Base-by-base conservation (phyloP, 2,888 invertebrate species). In the Argynnis bischoffii region DNA sequence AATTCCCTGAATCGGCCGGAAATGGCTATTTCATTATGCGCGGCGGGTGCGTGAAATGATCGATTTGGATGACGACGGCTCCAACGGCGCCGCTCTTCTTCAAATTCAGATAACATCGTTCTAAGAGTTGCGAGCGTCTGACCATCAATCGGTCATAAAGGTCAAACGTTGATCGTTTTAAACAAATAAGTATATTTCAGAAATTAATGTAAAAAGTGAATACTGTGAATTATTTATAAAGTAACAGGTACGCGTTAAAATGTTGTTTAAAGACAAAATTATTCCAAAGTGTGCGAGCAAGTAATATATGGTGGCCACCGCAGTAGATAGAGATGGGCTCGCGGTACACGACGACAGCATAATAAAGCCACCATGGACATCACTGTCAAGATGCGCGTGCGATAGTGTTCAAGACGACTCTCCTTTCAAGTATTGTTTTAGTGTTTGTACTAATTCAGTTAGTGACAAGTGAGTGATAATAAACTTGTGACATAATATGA, bases 1-100 rank as follows among this genome's bases (percentile, higher is more conserved):
- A 78, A 87, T 90, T 87, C 90, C 81, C 75, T 80, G 92, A 90
- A 92, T 77, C 75, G 80, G 78, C 88, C 90, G 91, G 91, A 92
- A 89, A 88, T 86, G 85, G 81, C 83, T 81, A 81, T 80, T 87
- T 86, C 85, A 82, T 86, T 90, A 91, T 91, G 89, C 89, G 78
- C 80, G 83, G 77, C 84, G 86, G 82, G 86, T 87, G 82, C 86
- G 85, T 84, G 81, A 82, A 86, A 82, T 86, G 86, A 88, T 88
- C 87, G 87, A 90, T 87, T 89, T 78, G 83, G 84, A 83, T 82
- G 82, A 82, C 81, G 79, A 76, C 79, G 71, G 71, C 79, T 70
- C 77, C 75, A 74, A 74, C 78, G 79, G 76, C 76, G 76, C 71
- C 77, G 79, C 78, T 77, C 78, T 84, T 85, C 85, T 76, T 78